A percentile compares a stretch with the other conserved stretches of the same genome.
These are phyloP conservation scores for Fissipunctia ypsillon DNA, from an alignment of 2,888 invertebrate genomes.

Conservation along the genomic window DNA sequence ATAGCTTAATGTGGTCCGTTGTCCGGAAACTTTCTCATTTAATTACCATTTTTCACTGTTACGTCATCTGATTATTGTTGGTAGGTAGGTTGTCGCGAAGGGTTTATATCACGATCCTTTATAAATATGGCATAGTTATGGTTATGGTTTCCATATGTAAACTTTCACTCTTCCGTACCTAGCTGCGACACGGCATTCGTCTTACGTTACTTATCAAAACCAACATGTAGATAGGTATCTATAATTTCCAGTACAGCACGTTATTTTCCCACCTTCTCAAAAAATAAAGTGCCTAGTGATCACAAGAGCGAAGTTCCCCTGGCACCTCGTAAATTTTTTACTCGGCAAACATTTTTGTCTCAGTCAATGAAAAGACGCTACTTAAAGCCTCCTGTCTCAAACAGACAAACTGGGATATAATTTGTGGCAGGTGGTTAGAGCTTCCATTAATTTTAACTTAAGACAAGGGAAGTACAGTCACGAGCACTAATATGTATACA, in stretches of 20 bases:
- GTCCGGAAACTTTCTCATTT: background rate
- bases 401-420: slow-evolving; percentile 29
- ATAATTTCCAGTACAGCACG: background rate
- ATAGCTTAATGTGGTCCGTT: background rate
- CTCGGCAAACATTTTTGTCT: slow-evolving; percentile 32
- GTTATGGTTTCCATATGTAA: no score
- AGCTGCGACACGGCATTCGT: background rate
- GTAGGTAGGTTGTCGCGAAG: background rate
- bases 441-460: slow-evolving; percentile 49
- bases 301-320: slow-evolving; percentile 36
- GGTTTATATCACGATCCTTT: no score
- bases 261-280: slow-evolving; percentile 2
- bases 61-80: background rate
- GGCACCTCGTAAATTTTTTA: slow-evolving; percentile 32
- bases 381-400: slow-evolving; percentile 34
- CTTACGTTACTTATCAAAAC: background rate
- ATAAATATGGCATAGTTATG: no score
- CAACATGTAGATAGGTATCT: background rate
- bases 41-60: background rate
- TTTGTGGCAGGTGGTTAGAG: slow-evolving; percentile 10
- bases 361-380: slow-evolving; percentile 50
- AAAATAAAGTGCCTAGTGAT: slow-evolving; percentile 28
- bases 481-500: no score
- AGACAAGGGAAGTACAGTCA: slow-evolving; percentile 7
- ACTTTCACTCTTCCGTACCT: background rate